Conservation (phyloP, 1,140 invertebrate genomes). For the Drosophila rufa region DNA sequence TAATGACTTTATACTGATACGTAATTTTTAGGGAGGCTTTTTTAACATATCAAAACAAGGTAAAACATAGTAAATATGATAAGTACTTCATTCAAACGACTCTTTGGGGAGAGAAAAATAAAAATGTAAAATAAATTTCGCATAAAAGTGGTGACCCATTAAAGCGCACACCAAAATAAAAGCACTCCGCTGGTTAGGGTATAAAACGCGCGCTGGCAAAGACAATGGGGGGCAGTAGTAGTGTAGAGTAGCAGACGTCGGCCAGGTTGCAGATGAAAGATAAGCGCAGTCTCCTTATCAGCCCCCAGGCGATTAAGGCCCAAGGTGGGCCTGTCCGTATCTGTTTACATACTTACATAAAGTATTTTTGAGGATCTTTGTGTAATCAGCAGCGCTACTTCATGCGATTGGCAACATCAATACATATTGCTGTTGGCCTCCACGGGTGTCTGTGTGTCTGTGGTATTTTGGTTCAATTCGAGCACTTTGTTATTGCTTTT, state of each 20-base stretch:
- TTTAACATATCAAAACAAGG: background rate
- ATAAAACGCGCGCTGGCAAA: constrained; percentile 49
- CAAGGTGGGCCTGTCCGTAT: constrained; percentile 57
- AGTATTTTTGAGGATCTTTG: constrained; percentile 53
- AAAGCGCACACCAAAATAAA: background rate
- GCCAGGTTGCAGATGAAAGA: constrained; percentile 56
- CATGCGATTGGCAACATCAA: constrained; percentile 51
- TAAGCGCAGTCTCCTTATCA: constrained; percentile 55
- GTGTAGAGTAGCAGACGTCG: constrained; percentile 17
- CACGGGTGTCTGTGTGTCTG: constrained; percentile 53
- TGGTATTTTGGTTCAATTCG: constrained; percentile 71
- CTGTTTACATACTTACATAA: constrained; percentile 63
- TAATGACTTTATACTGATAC: no score
- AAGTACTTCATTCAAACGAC: no score
- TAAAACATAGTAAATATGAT: background rate
- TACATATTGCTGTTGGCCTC: constrained; percentile 43
- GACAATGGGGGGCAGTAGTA: constrained; percentile 45
- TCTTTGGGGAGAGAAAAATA: background rate
- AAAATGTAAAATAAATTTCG: background rate
- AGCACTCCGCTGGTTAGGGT: background rate
- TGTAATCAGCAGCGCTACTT: constrained; percentile 51
- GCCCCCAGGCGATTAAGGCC: constrained; percentile 32
- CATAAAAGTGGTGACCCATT: background rate
- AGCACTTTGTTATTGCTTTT: constrained; percentile 80
- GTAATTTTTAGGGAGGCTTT: background rate